Percentiles rank a stretch among this genome's conserved stretches.
These are phyloP conservation scores for Porites lobata DNA, from an alignment of 92 coral and sea anemone species.

Conservation along the genomic window DNA sequence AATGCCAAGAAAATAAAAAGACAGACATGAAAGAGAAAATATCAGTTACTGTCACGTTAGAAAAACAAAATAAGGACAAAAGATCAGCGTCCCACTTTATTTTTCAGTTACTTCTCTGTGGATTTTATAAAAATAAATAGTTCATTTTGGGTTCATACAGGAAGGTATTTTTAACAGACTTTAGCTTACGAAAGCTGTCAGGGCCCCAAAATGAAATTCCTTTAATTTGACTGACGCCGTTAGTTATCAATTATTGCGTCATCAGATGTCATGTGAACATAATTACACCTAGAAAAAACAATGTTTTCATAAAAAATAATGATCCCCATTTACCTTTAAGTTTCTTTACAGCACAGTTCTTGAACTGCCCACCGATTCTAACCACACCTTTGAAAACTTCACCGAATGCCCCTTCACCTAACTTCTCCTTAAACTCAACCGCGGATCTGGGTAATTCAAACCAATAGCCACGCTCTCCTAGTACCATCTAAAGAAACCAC, in stretches of 20 bases:
- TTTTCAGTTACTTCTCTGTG: too few species aligned
- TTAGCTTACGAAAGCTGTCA: too few species aligned
- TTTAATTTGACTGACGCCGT: too few species aligned
- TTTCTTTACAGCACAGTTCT: constrained; percentile 8
- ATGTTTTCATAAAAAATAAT: neutral
- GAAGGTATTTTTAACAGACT: too few species aligned
- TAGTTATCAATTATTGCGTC: neutral
- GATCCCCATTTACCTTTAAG: constrained; percentile 7
- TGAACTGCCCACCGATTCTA: neutral
- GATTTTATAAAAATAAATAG: too few species aligned
- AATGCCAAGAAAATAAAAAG: too few species aligned
- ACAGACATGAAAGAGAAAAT: too few species aligned
- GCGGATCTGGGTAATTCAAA: constrained; percentile 9
- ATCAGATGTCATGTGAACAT: neutral
- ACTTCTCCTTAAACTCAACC: constrained; percentile 18
- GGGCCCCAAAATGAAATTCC: too few species aligned
- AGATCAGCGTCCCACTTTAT: too few species aligned
- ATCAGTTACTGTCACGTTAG: too few species aligned
- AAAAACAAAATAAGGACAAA: too few species aligned
- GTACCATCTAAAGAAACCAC: neutral
- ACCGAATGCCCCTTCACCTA: constrained; percentile 40
- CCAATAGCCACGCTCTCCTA: constrained; percentile 11
- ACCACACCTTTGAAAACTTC: constrained; percentile 22
- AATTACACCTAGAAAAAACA: neutral
- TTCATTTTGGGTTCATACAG: too few species aligned